Evolutionary conservation across 2,888 invertebrate genomes (phyloP).

Genomic region (Onthophagus sagittarius): DNA sequence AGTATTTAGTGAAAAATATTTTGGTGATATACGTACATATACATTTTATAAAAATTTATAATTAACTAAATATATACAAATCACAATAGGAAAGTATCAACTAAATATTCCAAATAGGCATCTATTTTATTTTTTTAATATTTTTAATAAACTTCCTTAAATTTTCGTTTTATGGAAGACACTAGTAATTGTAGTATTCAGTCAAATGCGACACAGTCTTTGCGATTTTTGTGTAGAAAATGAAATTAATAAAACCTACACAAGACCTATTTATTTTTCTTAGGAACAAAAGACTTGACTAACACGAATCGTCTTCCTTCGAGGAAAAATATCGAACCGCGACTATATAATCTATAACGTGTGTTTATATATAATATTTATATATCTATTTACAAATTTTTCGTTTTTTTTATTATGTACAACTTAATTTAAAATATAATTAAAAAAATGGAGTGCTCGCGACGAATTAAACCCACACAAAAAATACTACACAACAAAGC

Average conservation of each 20-base stretch:
- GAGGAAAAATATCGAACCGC: neutral
- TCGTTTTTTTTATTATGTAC: neutral
- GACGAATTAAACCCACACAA: neutral
- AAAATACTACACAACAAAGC: neutral
- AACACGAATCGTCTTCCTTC: neutral
- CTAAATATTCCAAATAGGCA: neutral
- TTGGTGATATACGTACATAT: conserved; percentile 11
- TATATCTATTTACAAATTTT: neutral
- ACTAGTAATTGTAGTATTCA: neutral
- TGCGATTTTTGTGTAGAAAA: neutral
- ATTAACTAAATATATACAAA: conserved; percentile 5
- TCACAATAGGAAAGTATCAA: conserved; percentile 1
- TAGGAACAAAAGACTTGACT: neutral
- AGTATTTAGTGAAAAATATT: neutral
- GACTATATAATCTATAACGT: neutral
- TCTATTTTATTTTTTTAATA: neutral
- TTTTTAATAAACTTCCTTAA: neutral
- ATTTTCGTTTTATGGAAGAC: neutral
- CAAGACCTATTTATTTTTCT: neutral
- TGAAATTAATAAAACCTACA: neutral
- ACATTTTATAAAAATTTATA: neutral
- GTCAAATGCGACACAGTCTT: neutral
- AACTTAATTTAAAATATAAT: neutral
- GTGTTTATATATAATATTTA: neutral
- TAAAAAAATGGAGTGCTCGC: neutral